Percentiles rank a stretch among this genome's conserved stretches.
Conservation (phyloP, 2,113 vertebrate genomes). For the Prunella fulvescens region DNA sequence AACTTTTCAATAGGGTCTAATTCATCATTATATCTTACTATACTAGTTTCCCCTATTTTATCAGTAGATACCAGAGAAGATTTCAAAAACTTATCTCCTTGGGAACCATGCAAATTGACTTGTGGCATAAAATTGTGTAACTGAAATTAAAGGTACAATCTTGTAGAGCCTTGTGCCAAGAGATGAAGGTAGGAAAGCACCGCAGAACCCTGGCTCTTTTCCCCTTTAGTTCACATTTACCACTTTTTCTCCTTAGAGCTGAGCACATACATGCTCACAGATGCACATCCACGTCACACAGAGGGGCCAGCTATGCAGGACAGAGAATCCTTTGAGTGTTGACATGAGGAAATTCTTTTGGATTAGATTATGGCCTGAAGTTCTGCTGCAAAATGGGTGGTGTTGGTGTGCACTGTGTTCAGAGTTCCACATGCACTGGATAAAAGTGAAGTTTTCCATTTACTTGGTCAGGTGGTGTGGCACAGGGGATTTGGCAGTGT, state of each 20-base stretch:
- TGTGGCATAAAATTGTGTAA: neutral
- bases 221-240: neutral
- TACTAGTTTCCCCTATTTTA: neutral
- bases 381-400: neutral
- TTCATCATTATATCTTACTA: constrained; percentile 24
- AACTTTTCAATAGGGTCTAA: constrained; percentile 33
- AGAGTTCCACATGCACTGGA: neutral
- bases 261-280: fast-evolving
- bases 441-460: neutral
- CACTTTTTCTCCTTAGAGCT: neutral
- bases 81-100: neutral
- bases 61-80: neutral
- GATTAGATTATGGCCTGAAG: neutral
- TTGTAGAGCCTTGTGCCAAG: neutral
- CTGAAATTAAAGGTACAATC: neutral
- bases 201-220: neutral
- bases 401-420: neutral
- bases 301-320: neutral
- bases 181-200: neutral
- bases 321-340: neutral
- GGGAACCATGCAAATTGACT: neutral
- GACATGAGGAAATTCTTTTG: neutral
- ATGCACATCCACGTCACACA: neutral
- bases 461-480: neutral
- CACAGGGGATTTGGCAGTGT: neutral